Conservation (phyloP, 2,113 vertebrate genomes). For the Rousettus leschenaultii region DNA sequence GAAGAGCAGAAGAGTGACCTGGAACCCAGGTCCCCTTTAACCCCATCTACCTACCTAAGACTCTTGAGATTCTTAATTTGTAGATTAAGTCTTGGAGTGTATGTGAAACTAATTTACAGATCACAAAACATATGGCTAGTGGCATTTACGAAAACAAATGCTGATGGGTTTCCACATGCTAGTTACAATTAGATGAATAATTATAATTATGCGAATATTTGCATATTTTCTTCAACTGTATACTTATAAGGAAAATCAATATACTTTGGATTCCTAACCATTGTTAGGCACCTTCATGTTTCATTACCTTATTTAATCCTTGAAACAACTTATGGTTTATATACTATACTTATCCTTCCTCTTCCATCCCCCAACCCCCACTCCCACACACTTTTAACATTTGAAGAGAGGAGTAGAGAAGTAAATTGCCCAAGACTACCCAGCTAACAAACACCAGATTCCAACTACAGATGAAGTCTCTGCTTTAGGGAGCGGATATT, state of each 20-base stretch:
- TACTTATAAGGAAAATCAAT: slow-evolving; percentile 44
- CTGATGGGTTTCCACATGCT: slow-evolving; percentile 40
- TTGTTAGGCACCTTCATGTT: slow-evolving; percentile 23
- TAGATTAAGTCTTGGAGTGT: not conserved
- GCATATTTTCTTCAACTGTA: slow-evolving; percentile 52
- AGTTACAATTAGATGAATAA: slow-evolving; percentile 58
- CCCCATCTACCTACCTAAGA: not conserved
- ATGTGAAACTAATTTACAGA: not conserved
- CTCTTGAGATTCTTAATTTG: not conserved
- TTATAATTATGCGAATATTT: slow-evolving; percentile 56
- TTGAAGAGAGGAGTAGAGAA: slow-evolving; percentile 15
- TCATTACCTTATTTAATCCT: slow-evolving; percentile 33
- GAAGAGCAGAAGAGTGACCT: not conserved
- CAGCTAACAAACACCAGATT: slow-evolving; percentile 14
- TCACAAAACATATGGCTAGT: slow-evolving; percentile 59
- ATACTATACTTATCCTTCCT: not conserved
- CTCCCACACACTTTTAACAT: not conserved
- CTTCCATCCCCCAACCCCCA: too few species aligned
- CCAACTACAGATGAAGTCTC: not conserved
- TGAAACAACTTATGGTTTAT: not conserved
- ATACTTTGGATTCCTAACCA: slow-evolving; percentile 26
- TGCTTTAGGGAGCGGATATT: not conserved
- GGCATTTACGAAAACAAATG: slow-evolving; percentile 52
- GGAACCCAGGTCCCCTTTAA: not conserved
- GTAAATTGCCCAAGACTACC: not conserved